phyloP scores from a whole-genome alignment of 2,113 vertebrate species.

The Sakesphorus luctuosus region DNA sequence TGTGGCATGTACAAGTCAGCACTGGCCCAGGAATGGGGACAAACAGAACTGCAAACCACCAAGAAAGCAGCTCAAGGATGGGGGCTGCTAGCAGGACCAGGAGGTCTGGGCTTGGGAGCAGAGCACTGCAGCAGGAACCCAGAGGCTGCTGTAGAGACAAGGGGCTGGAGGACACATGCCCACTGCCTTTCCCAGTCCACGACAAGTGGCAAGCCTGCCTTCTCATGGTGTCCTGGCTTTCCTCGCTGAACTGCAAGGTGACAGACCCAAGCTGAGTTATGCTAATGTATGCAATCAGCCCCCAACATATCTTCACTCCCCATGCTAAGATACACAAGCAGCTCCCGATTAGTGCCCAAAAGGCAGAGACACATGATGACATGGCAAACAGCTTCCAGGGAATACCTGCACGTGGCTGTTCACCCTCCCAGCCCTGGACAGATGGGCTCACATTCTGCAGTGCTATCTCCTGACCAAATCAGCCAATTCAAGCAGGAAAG shows the following conservation, averaged over 20 bases:
- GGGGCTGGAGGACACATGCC: not conserved
- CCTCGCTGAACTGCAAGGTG: not conserved
- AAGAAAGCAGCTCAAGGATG: not conserved
- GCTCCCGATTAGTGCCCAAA: not conserved
- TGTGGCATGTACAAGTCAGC: not conserved
- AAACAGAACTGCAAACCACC: not conserved
- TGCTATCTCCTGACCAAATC: not conserved
- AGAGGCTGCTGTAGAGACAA: not conserved
- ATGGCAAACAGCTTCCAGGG: not conserved
- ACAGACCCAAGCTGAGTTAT: not conserved
- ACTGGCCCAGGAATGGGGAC: not conserved
- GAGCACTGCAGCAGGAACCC: not conserved
- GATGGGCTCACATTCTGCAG: accelerated
- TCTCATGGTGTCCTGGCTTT: accelerated
- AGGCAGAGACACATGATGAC: not conserved
- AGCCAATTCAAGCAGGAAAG: not conserved
- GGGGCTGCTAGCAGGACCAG: not conserved
- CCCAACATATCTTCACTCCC: not conserved
- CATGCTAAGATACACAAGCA: not conserved
- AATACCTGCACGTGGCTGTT: not conserved
- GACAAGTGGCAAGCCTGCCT: not conserved
- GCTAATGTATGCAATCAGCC: not conserved
- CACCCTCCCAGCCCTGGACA: not conserved
- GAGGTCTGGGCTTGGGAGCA: not conserved
- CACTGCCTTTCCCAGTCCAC: accelerated